phyloP scores from a whole-genome alignment of 2,888 invertebrate species.

The Rotaria sp. region DNA sequence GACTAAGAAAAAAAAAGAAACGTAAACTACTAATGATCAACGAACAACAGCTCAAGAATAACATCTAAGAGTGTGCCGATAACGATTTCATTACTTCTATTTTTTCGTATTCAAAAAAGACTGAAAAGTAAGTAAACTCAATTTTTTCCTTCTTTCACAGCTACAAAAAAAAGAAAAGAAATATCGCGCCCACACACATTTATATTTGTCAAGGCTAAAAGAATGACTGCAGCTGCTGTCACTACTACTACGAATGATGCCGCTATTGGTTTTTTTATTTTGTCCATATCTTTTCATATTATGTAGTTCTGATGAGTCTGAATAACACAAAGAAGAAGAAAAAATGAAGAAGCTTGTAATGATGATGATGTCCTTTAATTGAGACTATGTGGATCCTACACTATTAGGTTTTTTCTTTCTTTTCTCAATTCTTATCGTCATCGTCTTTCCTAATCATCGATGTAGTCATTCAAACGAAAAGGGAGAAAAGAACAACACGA shows the following conservation, averaged over 20 bases:
- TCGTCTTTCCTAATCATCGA: constrained; percentile 14
- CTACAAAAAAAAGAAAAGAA: background rate
- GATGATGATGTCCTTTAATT: background rate
- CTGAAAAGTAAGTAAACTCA: background rate
- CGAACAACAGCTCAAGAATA: constrained; percentile 9
- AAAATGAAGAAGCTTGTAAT: background rate
- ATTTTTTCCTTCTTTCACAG: background rate
- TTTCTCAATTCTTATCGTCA: background rate
- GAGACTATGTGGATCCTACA: background rate
- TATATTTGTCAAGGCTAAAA: constrained; percentile 13
- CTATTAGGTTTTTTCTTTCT: background rate
- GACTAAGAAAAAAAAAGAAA: background rate
- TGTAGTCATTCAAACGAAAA: background rate
- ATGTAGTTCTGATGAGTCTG: background rate
- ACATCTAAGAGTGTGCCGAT: constrained; percentile 10
- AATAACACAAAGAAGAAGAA: background rate
- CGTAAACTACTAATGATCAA: background rate
- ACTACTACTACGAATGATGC: background rate
- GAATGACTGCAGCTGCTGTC: background rate
- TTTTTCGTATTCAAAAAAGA: constrained; percentile 9
- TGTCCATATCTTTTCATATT: background rate
- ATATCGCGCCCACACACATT: background rate
- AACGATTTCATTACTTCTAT: background rate
- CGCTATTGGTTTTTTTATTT: background rate
- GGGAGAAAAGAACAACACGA: background rate